phyloP scores from a whole-genome alignment of 2,113 vertebrate genomes.

The Hippolais icterina region DNA sequence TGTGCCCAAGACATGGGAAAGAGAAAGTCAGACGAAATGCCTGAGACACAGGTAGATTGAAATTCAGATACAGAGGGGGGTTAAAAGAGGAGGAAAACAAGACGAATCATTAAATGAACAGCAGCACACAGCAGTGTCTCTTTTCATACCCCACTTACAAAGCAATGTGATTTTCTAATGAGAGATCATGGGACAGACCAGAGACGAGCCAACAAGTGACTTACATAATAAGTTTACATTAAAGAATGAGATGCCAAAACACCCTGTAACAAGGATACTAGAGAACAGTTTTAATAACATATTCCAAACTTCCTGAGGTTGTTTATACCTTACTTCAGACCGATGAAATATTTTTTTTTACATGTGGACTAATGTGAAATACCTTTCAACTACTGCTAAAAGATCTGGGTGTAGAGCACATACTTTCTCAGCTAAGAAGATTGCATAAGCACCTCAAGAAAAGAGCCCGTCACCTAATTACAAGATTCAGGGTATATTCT shows the following conservation, averaged over 20 bases:
- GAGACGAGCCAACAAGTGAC: not conserved
- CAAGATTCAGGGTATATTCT: not conserved
- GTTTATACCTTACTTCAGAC: constrained; percentile 65
- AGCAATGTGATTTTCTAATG: not conserved
- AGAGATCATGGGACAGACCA: not conserved
- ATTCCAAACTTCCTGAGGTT: constrained; percentile 76
- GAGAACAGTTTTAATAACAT: constrained; percentile 47
- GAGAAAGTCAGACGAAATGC: not conserved
- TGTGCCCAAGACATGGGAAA: not conserved
- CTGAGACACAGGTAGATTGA: not conserved
- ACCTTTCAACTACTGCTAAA: constrained; percentile 2
- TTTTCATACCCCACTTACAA: not conserved
- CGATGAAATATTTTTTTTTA: constrained; percentile 58
- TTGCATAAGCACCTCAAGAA: not conserved
- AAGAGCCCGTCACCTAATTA: not conserved
- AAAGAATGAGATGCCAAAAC: constrained; percentile 13
- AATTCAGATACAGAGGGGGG: not conserved
- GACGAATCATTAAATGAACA: not conserved
- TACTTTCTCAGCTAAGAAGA: not conserved
- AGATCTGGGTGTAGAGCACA: constrained; percentile 1
- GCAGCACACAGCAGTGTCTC: not conserved
- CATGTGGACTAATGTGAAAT: constrained; percentile 14
- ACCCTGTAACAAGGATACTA: constrained; percentile 28
- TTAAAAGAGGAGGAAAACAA: not conserved
- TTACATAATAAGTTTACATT: constrained; percentile 8